Conservation (phyloP, 2,888 invertebrate species). For the Cataglyphis altisquamis region DNA sequence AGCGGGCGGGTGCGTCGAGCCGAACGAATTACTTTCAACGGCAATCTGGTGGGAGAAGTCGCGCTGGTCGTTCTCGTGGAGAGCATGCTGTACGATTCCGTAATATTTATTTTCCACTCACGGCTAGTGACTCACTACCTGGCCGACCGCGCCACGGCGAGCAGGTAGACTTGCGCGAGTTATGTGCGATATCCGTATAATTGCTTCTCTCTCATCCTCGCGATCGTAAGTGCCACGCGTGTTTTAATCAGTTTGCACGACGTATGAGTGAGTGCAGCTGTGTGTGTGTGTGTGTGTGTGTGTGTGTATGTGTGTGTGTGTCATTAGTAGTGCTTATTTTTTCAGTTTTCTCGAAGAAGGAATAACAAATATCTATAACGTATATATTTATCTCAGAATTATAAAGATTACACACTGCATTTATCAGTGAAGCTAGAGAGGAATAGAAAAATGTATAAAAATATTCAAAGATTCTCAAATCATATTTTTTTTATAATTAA, state of each 20-base stretch:
- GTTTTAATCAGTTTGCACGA: not conserved
- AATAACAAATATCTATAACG: slow-evolving; percentile 2
- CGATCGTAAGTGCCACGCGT: slow-evolving; percentile 5
- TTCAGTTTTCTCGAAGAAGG: not conserved
- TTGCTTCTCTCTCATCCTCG: slow-evolving; percentile 11
- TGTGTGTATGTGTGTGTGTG: not conserved
- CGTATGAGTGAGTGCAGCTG: not conserved
- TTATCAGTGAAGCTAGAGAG: not conserved
- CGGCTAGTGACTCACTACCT: slow-evolving; percentile 80
- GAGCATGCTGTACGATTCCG: slow-evolving; percentile 78
- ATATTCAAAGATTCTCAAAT: not conserved
- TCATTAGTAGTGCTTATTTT: not conserved
- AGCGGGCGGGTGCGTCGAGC: slow-evolving; percentile 58
- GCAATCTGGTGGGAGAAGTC: slow-evolving; percentile 64
- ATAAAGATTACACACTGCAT: not conserved
- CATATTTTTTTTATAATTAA: not conserved
- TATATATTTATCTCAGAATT: not conserved
- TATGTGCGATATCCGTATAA: slow-evolving; percentile 37
- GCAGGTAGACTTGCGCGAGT: slow-evolving; percentile 63
- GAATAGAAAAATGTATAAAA: not conserved
- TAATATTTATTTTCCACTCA: slow-evolving; percentile 82
- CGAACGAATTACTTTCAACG: slow-evolving; percentile 73
- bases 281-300: not conserved
- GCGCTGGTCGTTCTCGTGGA: slow-evolving; percentile 69
- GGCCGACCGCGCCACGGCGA: slow-evolving; percentile 74